Evolutionary conservation across 2,888 invertebrate species (phyloP), one percentile per base, ranked within the genome.

Genomic region (Chirona hameri): DNA sequence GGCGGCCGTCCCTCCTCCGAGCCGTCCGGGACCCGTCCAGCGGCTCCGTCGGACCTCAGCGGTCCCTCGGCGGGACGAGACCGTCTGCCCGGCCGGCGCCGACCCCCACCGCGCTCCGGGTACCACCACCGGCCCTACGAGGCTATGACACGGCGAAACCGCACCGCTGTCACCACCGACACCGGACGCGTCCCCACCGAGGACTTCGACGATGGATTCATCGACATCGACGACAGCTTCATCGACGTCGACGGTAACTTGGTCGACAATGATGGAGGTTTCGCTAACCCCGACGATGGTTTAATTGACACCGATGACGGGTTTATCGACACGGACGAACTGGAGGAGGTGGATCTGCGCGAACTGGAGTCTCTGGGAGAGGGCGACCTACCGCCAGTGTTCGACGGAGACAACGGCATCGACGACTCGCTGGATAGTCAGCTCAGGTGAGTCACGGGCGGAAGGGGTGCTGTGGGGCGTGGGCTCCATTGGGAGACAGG

Each of bases 391-490:
- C 52, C 52, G 52, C 3, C 52, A 24, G 18, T 29, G 31, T 76
- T 76, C 76, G 76, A 46, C 76, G 76, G 76, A 15, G 76, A 76
- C n/a, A 76, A 76, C 76, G 46, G 24, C 76, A 46, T 76, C 76
- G 76, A 46, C 24, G 76, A 46, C 39, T 3, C 76, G 1, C 2
- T 12, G 10, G 27, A n/a, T 27, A 29, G 18, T 29, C 15, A 29
- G 29, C 18, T 69, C n/a, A 69, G 69, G 69, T 69, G 69, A 69
- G 52, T 7, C 18, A 48, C 7, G 7, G 12, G 48, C 52, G 52
- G 52, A 12, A 12, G 7, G 39, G 39, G 39, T 5, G 39, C 7
- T 39, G 39, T 39, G 7, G 39, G 39, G n/a, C n/a, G n/a, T n/a
- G n/a, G 7, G 39, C 4, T 39, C 7, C 2, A 39, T 39, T 39